Evolutionary conservation across 1,140 invertebrate genomes (phyloP).

Genomic region (Drosophila nikananu): DNA sequence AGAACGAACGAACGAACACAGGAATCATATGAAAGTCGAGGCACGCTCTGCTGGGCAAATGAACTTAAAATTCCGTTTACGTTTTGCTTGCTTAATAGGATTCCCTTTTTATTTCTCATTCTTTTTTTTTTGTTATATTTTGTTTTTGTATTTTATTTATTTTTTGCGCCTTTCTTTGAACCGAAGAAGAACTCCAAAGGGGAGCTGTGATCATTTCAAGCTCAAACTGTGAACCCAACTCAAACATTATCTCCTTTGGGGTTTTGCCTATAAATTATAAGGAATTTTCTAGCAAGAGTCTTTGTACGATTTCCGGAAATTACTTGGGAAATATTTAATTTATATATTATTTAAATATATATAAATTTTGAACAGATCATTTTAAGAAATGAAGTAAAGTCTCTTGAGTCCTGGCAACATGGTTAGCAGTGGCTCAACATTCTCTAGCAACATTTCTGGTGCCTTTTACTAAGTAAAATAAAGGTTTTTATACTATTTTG

Average conservation of each 20-base stretch:
- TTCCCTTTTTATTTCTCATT: conserved; percentile 59
- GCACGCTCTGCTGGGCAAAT: conserved; percentile 55
- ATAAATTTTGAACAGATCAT: background rate
- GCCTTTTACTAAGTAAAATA: too few species aligned
- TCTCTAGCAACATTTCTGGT: background rate
- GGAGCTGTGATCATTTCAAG: conserved; percentile 26
- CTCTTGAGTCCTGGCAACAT: background rate
- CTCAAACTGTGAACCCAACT: conserved; percentile 51
- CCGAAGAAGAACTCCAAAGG: conserved; percentile 1
- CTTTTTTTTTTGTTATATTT: background rate
- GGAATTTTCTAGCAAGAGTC: conserved; percentile 37
- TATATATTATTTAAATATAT: background rate
- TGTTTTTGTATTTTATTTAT: background rate
- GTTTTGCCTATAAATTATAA: conserved; percentile 33
- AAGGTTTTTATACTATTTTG: too few species aligned
- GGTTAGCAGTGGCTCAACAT: too few species aligned
- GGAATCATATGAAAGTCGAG: conserved; percentile 52
- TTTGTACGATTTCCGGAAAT: conserved; percentile 13
- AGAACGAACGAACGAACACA: conserved; percentile 16
- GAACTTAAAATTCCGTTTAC: conserved; percentile 74
- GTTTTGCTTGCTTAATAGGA: conserved; percentile 73
- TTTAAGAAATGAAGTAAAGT: background rate
- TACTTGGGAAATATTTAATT: conserved; percentile 6
- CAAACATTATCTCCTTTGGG: conserved; percentile 19
- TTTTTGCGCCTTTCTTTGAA: conserved; percentile 10